phyloP scores from a whole-genome alignment of 1,140 invertebrate species.

The Choristoneura fumiferana region DNA sequence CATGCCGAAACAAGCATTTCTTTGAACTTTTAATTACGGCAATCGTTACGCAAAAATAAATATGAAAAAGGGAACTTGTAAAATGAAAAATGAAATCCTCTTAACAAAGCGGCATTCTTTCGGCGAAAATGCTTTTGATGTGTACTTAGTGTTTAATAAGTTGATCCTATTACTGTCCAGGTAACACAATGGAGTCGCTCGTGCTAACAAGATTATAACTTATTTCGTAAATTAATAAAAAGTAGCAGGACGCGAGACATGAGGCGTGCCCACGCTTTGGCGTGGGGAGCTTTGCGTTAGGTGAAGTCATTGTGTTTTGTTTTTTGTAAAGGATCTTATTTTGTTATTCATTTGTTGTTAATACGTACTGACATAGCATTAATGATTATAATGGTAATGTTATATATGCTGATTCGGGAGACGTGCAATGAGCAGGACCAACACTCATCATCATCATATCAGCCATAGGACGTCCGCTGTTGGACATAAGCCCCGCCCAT shows the following conservation, averaged over 20 bases:
- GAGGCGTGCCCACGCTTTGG: slow-evolving; percentile 38
- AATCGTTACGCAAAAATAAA: slow-evolving; percentile 17
- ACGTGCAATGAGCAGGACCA: no score
- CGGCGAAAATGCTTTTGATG: slow-evolving; percentile 70
- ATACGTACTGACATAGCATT: no score
- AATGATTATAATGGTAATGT: no score
- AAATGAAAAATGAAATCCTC: slow-evolving; percentile 59
- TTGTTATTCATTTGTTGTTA: no score
- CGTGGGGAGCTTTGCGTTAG: slow-evolving; percentile 35
- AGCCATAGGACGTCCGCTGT: no score
- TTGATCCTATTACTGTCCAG: slow-evolving; percentile 77
- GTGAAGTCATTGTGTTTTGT: slow-evolving; percentile 1
- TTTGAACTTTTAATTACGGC: slow-evolving; percentile 18
- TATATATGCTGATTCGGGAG: no score
- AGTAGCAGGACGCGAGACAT: slow-evolving; percentile 47
- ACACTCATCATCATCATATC: no score
- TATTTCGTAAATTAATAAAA: slow-evolving; percentile 77
- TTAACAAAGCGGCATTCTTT: slow-evolving; percentile 68
- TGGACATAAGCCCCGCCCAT: no score
- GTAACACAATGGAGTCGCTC: slow-evolving; percentile 66
- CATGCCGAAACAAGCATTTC: slow-evolving; percentile 7
- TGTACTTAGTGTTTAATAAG: slow-evolving; percentile 76
- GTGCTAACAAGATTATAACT: slow-evolving; percentile 64
- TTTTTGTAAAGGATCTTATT: background rate
- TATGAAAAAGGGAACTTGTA: slow-evolving; percentile 9